A percentile compares a stretch with the other conserved stretches of the same genome.
Conservation (phyloP, 2,797 vertebrate species). For the Botia kubotai region DNA sequence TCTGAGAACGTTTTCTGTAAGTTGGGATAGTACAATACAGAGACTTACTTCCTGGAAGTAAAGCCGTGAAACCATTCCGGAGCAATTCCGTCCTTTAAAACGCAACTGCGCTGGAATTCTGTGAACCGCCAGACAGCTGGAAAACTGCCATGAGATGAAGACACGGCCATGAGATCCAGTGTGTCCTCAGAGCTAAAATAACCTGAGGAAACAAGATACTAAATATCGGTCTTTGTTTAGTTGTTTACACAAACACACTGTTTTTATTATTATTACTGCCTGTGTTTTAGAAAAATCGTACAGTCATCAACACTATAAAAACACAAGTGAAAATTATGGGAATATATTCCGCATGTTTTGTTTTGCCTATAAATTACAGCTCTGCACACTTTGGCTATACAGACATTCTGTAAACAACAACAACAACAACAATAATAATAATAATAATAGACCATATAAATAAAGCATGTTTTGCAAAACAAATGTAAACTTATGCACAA, state of each 20-base stretch:
- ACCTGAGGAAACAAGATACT: background rate
- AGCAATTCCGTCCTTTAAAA: constrained; percentile 69
- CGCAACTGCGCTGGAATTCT: constrained; percentile 72
- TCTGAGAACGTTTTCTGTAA: too few species aligned
- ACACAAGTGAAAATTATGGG: too few species aligned
- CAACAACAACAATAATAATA: background rate
- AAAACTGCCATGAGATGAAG: constrained; percentile 50
- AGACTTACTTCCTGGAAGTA: constrained; percentile 84
- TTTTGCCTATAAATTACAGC: too few species aligned
- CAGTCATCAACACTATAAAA: background rate
- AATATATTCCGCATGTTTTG: too few species aligned
- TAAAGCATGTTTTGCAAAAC: background rate
- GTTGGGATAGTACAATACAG: background rate
- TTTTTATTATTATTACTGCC: too few species aligned
- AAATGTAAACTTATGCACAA: background rate
- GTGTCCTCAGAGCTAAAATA: background rate
- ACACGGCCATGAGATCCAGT: constrained; percentile 65
- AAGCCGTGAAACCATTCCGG: constrained; percentile 87
- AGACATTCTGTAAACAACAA: too few species aligned
- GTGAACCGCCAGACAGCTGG: constrained; percentile 75
- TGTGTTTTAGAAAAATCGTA: background rate
- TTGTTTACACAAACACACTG: background rate
- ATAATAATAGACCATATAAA: too few species aligned
- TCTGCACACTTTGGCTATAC: too few species aligned
- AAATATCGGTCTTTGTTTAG: background rate